These are phyloP conservation scores for Pseudopipra pipra DNA, from an alignment of 2,113 vertebrate genomes.

Conservation along the genomic window DNA sequence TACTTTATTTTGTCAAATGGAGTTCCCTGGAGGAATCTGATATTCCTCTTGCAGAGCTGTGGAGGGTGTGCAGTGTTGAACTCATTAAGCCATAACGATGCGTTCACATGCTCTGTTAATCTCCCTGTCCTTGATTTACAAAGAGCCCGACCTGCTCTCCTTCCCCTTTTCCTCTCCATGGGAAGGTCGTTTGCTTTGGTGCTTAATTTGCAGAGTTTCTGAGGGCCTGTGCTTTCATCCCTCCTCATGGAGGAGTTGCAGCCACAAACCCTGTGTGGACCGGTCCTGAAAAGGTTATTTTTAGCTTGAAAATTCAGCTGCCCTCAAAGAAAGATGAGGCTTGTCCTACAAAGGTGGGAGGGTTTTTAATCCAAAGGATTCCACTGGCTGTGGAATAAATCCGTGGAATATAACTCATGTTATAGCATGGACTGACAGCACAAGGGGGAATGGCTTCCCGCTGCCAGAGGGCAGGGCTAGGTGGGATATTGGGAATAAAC, in stretches of 20 bases:
- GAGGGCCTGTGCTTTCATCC: neutral
- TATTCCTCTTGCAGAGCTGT: neutral
- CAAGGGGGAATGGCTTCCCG: neutral
- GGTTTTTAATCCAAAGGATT: neutral
- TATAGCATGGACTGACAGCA: neutral
- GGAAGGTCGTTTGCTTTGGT: neutral
- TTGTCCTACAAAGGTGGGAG: neutral
- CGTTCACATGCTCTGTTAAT: conserved; percentile 1
- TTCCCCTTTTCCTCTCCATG: neutral
- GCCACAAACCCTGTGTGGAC: neutral
- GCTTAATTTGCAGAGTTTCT: neutral
- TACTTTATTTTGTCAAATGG: neutral
- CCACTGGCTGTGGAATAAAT: too few relatives aligned
- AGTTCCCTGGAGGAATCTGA: neutral
- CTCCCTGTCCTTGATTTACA: conserved; percentile 23
- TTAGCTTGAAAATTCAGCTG: neutral
- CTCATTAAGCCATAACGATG: neutral
- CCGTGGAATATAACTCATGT: neutral
- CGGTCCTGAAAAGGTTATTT: neutral
- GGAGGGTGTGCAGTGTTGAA: neutral
- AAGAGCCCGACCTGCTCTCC: neutral
- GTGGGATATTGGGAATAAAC: neutral
- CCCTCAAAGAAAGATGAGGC: neutral
- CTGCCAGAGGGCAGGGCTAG: neutral
- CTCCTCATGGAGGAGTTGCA: neutral